Conservation (phyloP, 2,797 vertebrate genomes). For the Acrocephalus scirpaceus region DNA sequence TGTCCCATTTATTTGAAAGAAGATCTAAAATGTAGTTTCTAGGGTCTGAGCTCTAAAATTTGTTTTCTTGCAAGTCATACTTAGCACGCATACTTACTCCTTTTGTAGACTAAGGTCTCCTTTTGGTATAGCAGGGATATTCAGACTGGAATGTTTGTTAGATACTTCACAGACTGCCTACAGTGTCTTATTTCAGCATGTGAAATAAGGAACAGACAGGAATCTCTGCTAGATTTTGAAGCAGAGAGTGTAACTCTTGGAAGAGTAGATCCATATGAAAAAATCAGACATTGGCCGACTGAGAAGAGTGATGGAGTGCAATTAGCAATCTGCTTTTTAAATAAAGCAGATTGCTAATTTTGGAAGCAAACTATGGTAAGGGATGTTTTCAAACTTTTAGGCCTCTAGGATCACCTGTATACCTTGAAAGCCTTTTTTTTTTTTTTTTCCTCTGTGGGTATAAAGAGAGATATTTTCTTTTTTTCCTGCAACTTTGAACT, state of each 20-base stretch:
- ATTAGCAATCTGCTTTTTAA: too few species aligned
- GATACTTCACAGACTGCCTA: not conserved
- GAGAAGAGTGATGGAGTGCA: too few species aligned
- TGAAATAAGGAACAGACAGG: not conserved
- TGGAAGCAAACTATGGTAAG: not conserved
- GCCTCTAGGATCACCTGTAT: not conserved
- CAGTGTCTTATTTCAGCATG: conserved; percentile 24
- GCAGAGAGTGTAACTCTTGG: not conserved
- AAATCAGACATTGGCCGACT: not conserved
- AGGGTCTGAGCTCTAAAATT: not conserved
- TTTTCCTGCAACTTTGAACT: not conserved
- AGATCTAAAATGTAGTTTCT: conserved; percentile 12
- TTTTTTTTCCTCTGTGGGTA: not conserved
- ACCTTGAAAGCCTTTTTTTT: not conserved
- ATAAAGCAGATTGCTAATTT: not conserved
- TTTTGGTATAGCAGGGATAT: conserved; percentile 11
- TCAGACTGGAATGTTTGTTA: not conserved
- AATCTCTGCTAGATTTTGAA: conserved; percentile 7
- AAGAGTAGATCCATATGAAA: not conserved
- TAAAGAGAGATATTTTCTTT: not conserved
- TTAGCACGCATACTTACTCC: not conserved
- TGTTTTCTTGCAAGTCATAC: not conserved
- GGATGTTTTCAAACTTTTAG: not conserved
- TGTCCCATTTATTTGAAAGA: conserved; percentile 23
- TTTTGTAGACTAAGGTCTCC: not conserved